Percentiles rank a stretch among this genome's conserved stretches.
phyloP scores from a whole-genome alignment of 2,888 invertebrate genomes.

The Nephrotoma guestfalica region DNA sequence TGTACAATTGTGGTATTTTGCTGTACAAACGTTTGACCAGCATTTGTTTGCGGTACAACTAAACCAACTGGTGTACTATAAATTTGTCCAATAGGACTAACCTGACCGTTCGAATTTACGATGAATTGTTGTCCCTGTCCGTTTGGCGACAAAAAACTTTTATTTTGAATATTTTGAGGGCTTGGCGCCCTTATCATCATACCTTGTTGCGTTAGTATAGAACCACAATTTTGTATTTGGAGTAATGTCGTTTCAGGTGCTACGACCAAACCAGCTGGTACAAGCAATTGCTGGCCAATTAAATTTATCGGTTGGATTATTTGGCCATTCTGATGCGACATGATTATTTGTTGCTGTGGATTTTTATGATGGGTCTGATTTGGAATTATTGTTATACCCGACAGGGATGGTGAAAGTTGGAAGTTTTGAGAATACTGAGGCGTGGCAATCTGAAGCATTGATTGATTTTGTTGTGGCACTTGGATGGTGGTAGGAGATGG shows the following conservation, averaged over 20 bases:
- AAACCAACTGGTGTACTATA: conserved; percentile 31
- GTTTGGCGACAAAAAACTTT: conserved; percentile 60
- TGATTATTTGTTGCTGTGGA: conserved; percentile 28
- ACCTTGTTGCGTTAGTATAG: conserved; percentile 53
- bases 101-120: conserved; percentile 54
- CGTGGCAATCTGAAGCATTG: conserved; percentile 46
- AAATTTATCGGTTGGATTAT: conserved; percentile 73
- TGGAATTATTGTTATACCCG: conserved; percentile 47
- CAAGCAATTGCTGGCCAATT: conserved; percentile 68
- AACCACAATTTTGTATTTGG: conserved; percentile 58
- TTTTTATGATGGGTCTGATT: conserved; percentile 33
- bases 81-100: conserved; percentile 51
- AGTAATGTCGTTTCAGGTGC: conserved; percentile 61
- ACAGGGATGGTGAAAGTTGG: conserved; percentile 61
- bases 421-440: conserved; percentile 55
- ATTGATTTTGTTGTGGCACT: conserved; percentile 32
- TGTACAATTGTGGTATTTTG: conserved; percentile 77
- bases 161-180: conserved; percentile 55
- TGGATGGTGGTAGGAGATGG: conserved; percentile 23
- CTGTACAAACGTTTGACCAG: conserved; percentile 58
- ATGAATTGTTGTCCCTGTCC: conserved; percentile 51
- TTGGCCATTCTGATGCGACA: conserved; percentile 34
- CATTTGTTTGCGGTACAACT: conserved; percentile 27
- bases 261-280: conserved; percentile 77
- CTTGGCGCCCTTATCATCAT: conserved; percentile 67